Conservation (phyloP, 2,113 vertebrate species). For the Hippocampus zosterae region DNA sequence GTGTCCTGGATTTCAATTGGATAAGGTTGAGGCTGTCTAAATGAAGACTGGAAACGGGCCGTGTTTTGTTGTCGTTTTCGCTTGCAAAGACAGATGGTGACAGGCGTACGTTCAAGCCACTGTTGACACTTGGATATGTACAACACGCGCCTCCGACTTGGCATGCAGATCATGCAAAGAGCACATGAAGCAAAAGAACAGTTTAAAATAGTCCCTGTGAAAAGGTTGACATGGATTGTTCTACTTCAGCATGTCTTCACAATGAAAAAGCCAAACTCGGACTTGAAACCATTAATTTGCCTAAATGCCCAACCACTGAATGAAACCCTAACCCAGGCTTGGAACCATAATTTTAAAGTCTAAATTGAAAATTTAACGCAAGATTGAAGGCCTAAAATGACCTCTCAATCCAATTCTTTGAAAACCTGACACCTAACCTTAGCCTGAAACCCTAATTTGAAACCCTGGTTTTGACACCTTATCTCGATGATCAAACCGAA, state of each 20-base stretch:
- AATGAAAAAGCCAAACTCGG: background rate
- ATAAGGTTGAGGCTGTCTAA: constrained; percentile 36
- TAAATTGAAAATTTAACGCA: constrained; percentile 8
- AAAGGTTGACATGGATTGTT: constrained; percentile 47
- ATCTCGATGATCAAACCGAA: too few species aligned
- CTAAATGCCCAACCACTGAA: too few species aligned
- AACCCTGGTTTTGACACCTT: too few species aligned
- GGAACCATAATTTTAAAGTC: background rate
- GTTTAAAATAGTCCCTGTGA: constrained; percentile 21
- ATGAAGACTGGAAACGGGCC: constrained; percentile 19
- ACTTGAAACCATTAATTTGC: constrained; percentile 4
- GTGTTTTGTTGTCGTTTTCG: constrained; percentile 35
- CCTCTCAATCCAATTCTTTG: too few species aligned
- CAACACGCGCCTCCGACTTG: background rate
- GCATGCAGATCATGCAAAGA: constrained; percentile 21
- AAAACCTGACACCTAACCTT: too few species aligned
- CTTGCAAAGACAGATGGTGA: constrained; percentile 22
- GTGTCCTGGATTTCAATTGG: constrained; percentile 44
- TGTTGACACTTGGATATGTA: background rate
- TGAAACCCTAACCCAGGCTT: constrained; percentile 1
- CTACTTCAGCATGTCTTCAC: constrained; percentile 2
- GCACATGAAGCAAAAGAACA: background rate
- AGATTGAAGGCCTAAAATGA: too few species aligned
- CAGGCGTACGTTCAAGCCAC: constrained; percentile 2
- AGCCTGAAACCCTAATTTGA: too few species aligned